Evolutionary conservation across 64 coral and sea anemone genomes (phyloP).

Genomic region (Dendrophyllia cribrosa): DNA sequence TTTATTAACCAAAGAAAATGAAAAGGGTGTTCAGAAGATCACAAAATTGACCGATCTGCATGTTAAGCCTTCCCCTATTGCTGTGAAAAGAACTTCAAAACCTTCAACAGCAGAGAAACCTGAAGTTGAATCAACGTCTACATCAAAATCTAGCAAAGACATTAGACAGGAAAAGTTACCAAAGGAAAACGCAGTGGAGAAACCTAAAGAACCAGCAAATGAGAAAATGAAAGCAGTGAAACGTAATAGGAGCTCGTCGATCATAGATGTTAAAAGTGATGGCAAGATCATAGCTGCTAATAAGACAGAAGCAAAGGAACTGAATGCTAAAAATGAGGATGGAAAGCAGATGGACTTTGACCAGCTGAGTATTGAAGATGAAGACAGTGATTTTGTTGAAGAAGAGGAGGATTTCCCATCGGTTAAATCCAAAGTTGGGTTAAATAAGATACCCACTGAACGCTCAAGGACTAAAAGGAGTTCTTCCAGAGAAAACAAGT

Average conservation of each 20-base stretch:
- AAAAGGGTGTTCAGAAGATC: neutral
- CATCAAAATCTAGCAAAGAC: neutral
- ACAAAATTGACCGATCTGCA: neutral
- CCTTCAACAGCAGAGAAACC: neutral
- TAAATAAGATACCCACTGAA: slow-evolving; percentile 33
- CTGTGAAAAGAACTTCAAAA: neutral
- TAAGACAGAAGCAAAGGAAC: neutral
- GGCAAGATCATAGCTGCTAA: neutral
- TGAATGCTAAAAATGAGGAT: neutral
- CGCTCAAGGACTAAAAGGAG: neutral
- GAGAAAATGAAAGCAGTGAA: neutral
- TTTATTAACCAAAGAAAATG: neutral
- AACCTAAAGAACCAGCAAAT: neutral
- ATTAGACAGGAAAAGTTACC: neutral
- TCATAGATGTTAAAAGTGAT: neutral
- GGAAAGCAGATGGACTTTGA: slow-evolving; percentile 42
- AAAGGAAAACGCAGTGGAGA: neutral
- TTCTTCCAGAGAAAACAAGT: slow-evolving; percentile 6
- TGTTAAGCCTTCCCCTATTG: neutral
- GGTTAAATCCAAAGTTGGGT: slow-evolving; percentile 33
- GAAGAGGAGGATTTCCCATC: slow-evolving; percentile 20
- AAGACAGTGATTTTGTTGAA: slow-evolving; percentile 31
- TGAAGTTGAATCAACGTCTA: neutral
- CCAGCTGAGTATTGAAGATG: slow-evolving; percentile 49
- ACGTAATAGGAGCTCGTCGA: neutral